phyloP scores from a whole-genome alignment of 2,797 vertebrate genomes.

The Hypotaenidia okinawae region DNA sequence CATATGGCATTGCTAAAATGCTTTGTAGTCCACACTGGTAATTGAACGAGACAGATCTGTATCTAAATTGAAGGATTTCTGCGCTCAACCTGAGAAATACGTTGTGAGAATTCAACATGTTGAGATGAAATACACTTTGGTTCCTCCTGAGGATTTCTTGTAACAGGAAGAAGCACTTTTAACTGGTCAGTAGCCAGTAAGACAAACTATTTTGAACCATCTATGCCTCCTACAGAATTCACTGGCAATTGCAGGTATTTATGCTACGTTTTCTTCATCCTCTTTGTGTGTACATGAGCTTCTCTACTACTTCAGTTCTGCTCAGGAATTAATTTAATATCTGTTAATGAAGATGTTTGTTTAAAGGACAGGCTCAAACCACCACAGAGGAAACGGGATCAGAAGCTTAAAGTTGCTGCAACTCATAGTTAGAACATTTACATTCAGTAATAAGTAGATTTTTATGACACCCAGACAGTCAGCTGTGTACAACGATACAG shows the following conservation, averaged over 20 bases:
- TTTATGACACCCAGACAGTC: not conserved
- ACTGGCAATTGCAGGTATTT: not conserved
- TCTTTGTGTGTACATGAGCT: not conserved
- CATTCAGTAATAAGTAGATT: not conserved
- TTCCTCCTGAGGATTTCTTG: not conserved
- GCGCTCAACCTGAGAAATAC: not conserved
- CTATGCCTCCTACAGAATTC: not conserved
- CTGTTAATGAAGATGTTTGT: not conserved
- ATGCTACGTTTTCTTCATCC: not conserved
- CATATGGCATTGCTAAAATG: not conserved
- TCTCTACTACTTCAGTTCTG: not conserved
- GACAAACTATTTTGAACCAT: not conserved
- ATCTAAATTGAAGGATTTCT: not conserved
- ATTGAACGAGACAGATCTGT: not conserved
- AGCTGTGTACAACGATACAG: not conserved
- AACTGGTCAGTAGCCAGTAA: not conserved
- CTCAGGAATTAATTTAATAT: not conserved
- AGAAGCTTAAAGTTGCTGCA: not conserved
- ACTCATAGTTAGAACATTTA: not conserved
- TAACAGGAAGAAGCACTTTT: not conserved
- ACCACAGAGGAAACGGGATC: not conserved
- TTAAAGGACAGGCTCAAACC: not conserved
- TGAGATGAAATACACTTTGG: not conserved
- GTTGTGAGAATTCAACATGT: not conserved
- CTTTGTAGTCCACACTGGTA: slow-evolving; percentile 15